A percentile compares a stretch with the other conserved stretches of the same genome.
Conservation (phyloP, 2,797 vertebrate species). For the Syngnathus rostellatus region DNA sequence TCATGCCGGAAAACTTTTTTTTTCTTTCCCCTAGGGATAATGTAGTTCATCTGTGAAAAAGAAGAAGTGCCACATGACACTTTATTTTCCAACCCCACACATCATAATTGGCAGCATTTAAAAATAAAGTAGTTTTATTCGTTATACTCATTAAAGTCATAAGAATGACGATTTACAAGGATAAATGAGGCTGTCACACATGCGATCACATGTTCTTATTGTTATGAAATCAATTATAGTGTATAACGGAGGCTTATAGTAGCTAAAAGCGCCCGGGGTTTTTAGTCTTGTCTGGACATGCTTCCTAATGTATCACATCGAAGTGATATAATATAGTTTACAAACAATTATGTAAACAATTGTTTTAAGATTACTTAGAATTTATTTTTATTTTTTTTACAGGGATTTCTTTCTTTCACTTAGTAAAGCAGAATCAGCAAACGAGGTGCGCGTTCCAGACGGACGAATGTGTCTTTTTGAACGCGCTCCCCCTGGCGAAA, state of each 20-base stretch:
- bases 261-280: conserved; percentile 30
- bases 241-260: conserved; percentile 14
- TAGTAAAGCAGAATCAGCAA: too few species aligned
- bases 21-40: background rate
- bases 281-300: conserved; percentile 49
- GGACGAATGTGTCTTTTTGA: background rate
- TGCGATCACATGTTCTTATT: conserved; percentile 22
- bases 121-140: background rate
- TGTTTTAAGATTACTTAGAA: background rate
- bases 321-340: conserved; percentile 17
- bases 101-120: background rate
- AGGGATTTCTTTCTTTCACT: background rate
- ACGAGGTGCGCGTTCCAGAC: too few species aligned
- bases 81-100: background rate
- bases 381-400: too few species aligned
- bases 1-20: background rate
- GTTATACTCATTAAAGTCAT: background rate
- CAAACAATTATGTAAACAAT: background rate
- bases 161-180: background rate
- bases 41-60: conserved; percentile 2
- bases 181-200: background rate
- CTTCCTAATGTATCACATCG: conserved; percentile 39
- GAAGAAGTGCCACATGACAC: conserved; percentile 8
- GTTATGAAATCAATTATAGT: conserved; percentile 33
- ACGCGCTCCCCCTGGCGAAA: too few species aligned